These are phyloP conservation scores for Chelonia mydas DNA, from an alignment of 2,797 vertebrate genomes.

Conservation along the genomic window DNA sequence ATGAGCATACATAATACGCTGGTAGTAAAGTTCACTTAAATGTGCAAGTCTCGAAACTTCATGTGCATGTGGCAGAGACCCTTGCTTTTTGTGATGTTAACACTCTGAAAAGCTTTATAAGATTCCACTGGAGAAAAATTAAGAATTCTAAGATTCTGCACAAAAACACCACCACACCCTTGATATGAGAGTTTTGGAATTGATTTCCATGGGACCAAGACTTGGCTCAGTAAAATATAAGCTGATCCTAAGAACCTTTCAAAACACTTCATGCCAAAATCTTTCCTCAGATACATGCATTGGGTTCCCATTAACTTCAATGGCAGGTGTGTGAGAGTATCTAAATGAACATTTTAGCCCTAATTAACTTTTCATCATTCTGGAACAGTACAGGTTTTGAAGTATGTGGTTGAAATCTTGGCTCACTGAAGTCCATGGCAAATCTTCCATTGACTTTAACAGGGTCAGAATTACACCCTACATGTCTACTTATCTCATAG, in stretches of 20 bases:
- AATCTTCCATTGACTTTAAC: neutral
- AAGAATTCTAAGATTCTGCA: neutral
- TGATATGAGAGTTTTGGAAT: rapidly evolving
- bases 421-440: rapidly evolving
- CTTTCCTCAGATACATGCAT: rapidly evolving
- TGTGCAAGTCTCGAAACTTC: neutral
- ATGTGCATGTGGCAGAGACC: neutral
- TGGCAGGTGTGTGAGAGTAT: rapidly evolving
- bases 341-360: rapidly evolving
- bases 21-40: neutral
- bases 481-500: neutral
- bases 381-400: neutral
- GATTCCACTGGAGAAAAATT: neutral
- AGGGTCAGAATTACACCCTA: neutral
- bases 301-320: neutral
- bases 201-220: neutral
- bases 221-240: neutral
- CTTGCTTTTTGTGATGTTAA: neutral
- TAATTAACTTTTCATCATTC: rapidly evolving
- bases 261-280: neutral
- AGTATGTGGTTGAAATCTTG: neutral
- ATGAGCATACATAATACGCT: neutral
- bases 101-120: neutral
- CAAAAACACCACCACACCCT: neutral
- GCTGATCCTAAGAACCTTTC: neutral